These are phyloP conservation scores for Formicarius rufipectus DNA, from an alignment of 2,113 vertebrate genomes.

Conservation along the genomic window DNA sequence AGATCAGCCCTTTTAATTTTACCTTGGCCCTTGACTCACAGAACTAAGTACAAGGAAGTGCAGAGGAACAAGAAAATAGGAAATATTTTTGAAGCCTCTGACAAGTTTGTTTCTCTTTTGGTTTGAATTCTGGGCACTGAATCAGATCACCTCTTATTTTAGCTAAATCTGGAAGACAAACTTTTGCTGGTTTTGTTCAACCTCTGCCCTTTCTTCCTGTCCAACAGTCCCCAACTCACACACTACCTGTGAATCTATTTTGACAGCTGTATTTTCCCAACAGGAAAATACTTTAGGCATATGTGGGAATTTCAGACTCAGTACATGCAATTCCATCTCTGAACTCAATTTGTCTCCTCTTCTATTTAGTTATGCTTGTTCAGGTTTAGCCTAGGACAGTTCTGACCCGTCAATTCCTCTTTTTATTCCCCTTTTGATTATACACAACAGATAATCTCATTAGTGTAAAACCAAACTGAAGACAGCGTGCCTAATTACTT, in stretches of 20 bases:
- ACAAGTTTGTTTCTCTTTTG: conserved; percentile 36
- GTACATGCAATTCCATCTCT: background rate
- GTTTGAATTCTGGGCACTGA: conserved; percentile 19
- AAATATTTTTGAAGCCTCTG: conserved; percentile 31
- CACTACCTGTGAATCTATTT: conserved; percentile 45
- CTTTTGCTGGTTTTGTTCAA: conserved; percentile 13
- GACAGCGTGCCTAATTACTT: background rate
- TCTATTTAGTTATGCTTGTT: background rate
- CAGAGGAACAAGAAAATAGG: conserved; percentile 26
- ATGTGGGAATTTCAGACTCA: background rate
- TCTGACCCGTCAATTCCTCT: background rate
- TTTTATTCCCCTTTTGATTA: background rate
- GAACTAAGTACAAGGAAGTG: background rate
- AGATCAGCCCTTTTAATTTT: conserved; percentile 4
- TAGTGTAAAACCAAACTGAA: background rate
- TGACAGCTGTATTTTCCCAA: conserved; percentile 47
- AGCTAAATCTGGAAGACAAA: conserved; percentile 31
- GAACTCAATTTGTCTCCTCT: background rate
- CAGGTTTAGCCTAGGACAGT: background rate
- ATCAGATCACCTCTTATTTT: conserved; percentile 23
- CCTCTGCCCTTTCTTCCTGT: conserved; percentile 27
- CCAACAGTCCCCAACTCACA: background rate
- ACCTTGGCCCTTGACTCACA: conserved; percentile 18
- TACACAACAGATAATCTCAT: background rate
- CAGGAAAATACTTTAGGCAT: conserved; percentile 13